Base-by-base conservation (phyloP, 2,888 invertebrate species). In the Drosophila monieri region DNA sequence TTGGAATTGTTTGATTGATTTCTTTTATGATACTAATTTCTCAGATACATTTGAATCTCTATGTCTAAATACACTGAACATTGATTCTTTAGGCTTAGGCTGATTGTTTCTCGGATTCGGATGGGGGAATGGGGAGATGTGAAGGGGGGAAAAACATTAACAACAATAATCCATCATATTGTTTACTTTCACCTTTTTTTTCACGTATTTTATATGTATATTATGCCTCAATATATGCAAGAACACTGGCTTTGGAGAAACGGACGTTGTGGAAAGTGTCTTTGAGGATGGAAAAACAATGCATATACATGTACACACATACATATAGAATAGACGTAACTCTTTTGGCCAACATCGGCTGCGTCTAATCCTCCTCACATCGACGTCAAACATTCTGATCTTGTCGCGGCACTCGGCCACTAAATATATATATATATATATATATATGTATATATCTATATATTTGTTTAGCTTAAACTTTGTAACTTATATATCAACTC, bases 171-270 rank as follows among this genome's bases (percentile, higher is more conserved):
- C 81, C 84, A 89, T 80, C 88, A 88, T 87, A 74, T 78, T 81
- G 87, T 80, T 89, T 89, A 89, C 85, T 89, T 89, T 89, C 89
- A 88, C 88, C 89, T 89, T 87, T 85, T 89, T 87, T 85, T 80
- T 78, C 30, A 69, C 47, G 41, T 48, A 71, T 56, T 64, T 53
- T 70, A 71, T 68, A 66, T 54, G 64, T 67, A 76, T 73, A 62
- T 57, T 68, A 65, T 62, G 67, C 53, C 10, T n/a, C 66, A 56
- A 61, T 66, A 67, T 55, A 64, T 69, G 58, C 47, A 69, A 56
- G 64, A 46, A 66, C 56, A 60, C 44, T 56, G 56, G 48, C 58
- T 62, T 27, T 9, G 0, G 9, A 12, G 5, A 18, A 43, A 21
- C 10, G 21, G 43, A 21, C 21, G 10, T 32, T 32, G 12, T 32